These are phyloP conservation scores for Oxyteleia sp. DNA, from an alignment of 2,888 invertebrate genomes.

Conservation along the genomic window DNA sequence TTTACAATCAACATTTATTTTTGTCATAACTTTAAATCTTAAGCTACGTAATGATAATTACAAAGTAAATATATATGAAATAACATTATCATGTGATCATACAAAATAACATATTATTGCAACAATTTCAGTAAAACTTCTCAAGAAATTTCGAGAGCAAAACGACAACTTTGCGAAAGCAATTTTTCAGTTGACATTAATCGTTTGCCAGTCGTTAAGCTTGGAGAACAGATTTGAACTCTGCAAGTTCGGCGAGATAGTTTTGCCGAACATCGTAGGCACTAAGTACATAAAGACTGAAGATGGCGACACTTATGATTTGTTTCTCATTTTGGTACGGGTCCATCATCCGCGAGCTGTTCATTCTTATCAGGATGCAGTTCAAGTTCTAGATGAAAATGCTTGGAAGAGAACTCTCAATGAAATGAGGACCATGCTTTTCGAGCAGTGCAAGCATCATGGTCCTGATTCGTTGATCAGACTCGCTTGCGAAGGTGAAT, in stretches of 20 bases:
- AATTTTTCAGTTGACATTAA: slow-evolving; percentile 79
- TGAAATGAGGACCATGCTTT: slow-evolving; percentile 85
- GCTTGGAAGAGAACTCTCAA: slow-evolving; percentile 87
- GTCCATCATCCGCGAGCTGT: slow-evolving; percentile 89
- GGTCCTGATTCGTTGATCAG: slow-evolving; percentile 77
- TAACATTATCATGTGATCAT: too few relatives aligned
- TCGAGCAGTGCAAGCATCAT: slow-evolving; percentile 81
- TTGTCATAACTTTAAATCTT: too few relatives aligned
- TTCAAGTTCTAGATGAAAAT: slow-evolving; percentile 86
- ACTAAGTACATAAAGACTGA: slow-evolving; percentile 86
- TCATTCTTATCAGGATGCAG: slow-evolving; percentile 81
- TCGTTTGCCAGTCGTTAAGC: slow-evolving; percentile 87
- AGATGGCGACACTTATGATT: slow-evolving; percentile 87
- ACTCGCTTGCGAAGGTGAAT: slow-evolving; percentile 83
- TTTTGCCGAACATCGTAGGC: slow-evolving; percentile 81
- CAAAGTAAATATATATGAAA: too few relatives aligned
- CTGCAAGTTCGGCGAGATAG: slow-evolving; percentile 88
- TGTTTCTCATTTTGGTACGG: slow-evolving; percentile 88
- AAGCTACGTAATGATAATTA: too few relatives aligned
- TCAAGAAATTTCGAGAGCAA: slow-evolving; percentile 71
- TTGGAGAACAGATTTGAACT: slow-evolving; percentile 88
- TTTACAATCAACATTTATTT: too few relatives aligned
- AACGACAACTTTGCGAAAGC: slow-evolving; percentile 73
- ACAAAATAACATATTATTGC: too few relatives aligned
- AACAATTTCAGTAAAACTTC: slow-evolving; percentile 55